Conservation (phyloP, 2,113 vertebrate species). For the Siphamia tubifer region DNA sequence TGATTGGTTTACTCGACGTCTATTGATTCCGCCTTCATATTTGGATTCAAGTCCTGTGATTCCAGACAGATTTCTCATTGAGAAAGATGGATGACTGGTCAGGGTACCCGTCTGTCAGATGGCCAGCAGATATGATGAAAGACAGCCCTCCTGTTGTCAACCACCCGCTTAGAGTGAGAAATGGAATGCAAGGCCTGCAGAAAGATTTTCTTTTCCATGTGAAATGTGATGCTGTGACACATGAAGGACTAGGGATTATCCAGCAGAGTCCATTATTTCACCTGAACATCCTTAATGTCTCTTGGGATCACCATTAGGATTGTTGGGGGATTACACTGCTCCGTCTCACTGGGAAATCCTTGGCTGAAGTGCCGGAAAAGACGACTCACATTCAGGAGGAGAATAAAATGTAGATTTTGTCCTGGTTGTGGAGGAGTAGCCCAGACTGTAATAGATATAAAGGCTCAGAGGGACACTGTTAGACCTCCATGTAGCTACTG, state of each 20-base stretch:
- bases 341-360: not conserved
- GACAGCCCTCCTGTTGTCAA: not conserved
- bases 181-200: not conserved
- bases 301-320: not conserved
- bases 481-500: conserved; percentile 7
- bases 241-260: no score
- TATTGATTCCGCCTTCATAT: no score
- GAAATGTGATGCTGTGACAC: not conserved
- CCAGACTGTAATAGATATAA: conserved; percentile 22
- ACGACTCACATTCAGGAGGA: conserved; percentile 15
- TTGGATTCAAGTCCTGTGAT: no score
- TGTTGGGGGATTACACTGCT: not conserved
- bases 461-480: conserved; percentile 18
- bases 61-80: no score
- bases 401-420: conserved; percentile 37
- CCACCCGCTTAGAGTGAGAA: not conserved
- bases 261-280: not conserved
- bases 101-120: not conserved
- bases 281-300: not conserved
- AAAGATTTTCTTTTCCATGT: no score
- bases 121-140: not conserved
- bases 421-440: conserved; percentile 34
- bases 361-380: conserved; percentile 3
- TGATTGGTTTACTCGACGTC: no score
- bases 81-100: no score